These are phyloP conservation scores for Drosophila villosipedis DNA, from an alignment of 2,888 invertebrate genomes.

Conservation along the genomic window DNA sequence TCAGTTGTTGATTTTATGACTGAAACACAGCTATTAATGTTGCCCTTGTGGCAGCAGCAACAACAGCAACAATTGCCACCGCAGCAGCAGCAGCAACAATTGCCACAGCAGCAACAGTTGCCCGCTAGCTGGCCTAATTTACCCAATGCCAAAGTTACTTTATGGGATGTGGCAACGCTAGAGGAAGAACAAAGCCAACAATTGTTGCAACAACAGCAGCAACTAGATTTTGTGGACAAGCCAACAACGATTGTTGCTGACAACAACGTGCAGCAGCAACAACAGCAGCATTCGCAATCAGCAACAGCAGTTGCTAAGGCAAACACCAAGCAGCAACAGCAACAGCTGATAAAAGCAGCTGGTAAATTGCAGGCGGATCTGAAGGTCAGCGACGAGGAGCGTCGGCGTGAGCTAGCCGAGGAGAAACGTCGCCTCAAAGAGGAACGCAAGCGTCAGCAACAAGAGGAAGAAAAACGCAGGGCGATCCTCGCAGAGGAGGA, in stretches of 20 bases:
- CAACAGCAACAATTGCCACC: slow-evolving; percentile 61
- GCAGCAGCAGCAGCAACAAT: slow-evolving; percentile 49
- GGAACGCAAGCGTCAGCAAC: slow-evolving; percentile 82
- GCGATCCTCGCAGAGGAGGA: slow-evolving; percentile 79
- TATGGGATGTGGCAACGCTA: slow-evolving; percentile 73
- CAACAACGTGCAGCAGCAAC: slow-evolving; percentile 27
- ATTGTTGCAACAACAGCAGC: slow-evolving; percentile 50
- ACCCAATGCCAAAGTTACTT: slow-evolving; percentile 51
- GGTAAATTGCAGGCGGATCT: slow-evolving; percentile 3
- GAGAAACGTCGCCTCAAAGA: slow-evolving; percentile 82
- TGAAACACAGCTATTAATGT: slow-evolving; percentile 72
- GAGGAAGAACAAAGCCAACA: slow-evolving; percentile 68
- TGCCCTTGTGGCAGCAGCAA: slow-evolving; percentile 77
- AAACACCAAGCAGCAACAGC: slow-evolving; percentile 33
- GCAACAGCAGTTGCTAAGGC: not conserved
- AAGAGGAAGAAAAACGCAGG: slow-evolving; percentile 83
- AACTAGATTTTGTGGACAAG: not conserved
- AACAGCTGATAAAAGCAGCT: slow-evolving; percentile 20
- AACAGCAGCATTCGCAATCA: slow-evolving; percentile 24
- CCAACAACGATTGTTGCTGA: slow-evolving; percentile 41
- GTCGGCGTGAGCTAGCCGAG: slow-evolving; percentile 78
- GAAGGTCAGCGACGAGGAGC: slow-evolving; percentile 73
- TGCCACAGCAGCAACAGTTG: slow-evolving; percentile 17
- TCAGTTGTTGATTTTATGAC: slow-evolving; percentile 65
- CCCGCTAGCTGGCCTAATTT: slow-evolving; percentile 48